A percentile compares a stretch with the other conserved stretches of the same genome.
Evolutionary conservation across 2,888 invertebrate genomes (phyloP).

Genomic region (Emmelina monodactyla): DNA sequence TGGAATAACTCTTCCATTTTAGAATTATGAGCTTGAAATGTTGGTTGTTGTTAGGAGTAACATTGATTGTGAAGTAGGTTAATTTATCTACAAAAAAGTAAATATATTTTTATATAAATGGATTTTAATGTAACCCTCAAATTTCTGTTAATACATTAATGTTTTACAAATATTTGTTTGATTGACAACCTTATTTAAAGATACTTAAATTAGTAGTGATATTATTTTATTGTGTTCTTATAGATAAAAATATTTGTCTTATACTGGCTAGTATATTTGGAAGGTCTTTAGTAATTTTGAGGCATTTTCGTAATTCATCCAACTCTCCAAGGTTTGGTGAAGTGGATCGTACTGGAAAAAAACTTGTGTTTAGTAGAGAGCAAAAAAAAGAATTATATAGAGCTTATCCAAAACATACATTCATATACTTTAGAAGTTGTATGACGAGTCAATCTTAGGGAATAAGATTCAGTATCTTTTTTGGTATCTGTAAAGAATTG

Average conservation of each 20-base stretch:
- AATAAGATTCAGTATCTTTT: conserved; percentile 44
- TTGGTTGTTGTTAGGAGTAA: too few species aligned
- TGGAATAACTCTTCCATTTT: too few species aligned
- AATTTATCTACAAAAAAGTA: too few species aligned
- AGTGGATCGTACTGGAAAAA: conserved; percentile 37
- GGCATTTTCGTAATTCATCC: conserved; percentile 32
- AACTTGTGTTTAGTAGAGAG: neutral
- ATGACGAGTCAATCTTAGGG: conserved; percentile 31
- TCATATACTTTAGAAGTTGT: conserved; percentile 32
- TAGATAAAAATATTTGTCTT: neutral
- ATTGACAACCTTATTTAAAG: conserved; percentile 4
- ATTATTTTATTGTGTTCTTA: conserved; percentile 2
- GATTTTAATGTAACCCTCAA: conserved; percentile 4
- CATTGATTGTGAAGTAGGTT: too few species aligned
- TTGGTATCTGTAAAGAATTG: conserved; percentile 53
- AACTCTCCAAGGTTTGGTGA: conserved; percentile 33
- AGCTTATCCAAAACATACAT: conserved; percentile 21
- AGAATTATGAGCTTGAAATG: too few species aligned
- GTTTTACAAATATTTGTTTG: conserved; percentile 6
- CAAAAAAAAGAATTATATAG: neutral
- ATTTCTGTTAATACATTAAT: conserved; percentile 8
- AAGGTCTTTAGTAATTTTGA: conserved; percentile 42
- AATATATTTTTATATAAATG: too few species aligned
- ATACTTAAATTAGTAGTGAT: conserved; percentile 2
- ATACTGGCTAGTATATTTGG: conserved; percentile 17